Conservation (phyloP, 2,888 invertebrate species). For the Drosophila anomalata region DNA sequence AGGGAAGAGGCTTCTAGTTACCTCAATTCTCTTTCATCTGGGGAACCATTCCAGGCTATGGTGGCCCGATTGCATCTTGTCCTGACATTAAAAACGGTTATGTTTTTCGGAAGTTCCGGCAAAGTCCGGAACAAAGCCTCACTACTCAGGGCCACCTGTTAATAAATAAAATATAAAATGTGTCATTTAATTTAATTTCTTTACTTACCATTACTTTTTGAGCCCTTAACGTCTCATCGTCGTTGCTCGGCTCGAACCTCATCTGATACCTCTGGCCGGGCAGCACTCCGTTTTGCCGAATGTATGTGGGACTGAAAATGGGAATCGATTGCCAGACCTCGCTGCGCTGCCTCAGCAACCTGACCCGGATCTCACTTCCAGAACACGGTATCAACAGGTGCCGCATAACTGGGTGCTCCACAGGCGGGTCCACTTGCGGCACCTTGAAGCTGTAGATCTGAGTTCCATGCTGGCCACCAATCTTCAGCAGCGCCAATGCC, state of each 20-base stretch:
- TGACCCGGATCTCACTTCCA: conserved; percentile 84
- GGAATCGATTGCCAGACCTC: conserved; percentile 80
- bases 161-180: neutral
- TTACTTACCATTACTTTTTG: conserved; percentile 85
- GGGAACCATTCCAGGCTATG: conserved; percentile 86
- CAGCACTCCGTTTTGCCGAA: conserved; percentile 80
- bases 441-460: conserved; percentile 86
- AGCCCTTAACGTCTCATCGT: conserved; percentile 85
- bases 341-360: conserved; percentile 83
- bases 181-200: neutral
- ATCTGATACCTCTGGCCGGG: conserved; percentile 85
- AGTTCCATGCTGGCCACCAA: conserved; percentile 85
- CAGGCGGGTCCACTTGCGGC: conserved; percentile 50
- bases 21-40: conserved; percentile 83
- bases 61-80: conserved; percentile 85
- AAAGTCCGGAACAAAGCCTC: conserved; percentile 84
- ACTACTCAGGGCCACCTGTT: conserved; percentile 85
- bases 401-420: conserved; percentile 63
- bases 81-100: conserved; percentile 85
- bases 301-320: conserved; percentile 85
- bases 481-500: conserved; percentile 84
- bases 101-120: conserved; percentile 85
- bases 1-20: conserved; percentile 28
- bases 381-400: conserved; percentile 86
- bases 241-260: conserved; percentile 84